A percentile compares a stretch with the other conserved stretches of the same genome.
These are phyloP conservation scores for Helicoverpa assulta DNA, from an alignment of 2,888 invertebrate genomes.

Conservation along the genomic window DNA sequence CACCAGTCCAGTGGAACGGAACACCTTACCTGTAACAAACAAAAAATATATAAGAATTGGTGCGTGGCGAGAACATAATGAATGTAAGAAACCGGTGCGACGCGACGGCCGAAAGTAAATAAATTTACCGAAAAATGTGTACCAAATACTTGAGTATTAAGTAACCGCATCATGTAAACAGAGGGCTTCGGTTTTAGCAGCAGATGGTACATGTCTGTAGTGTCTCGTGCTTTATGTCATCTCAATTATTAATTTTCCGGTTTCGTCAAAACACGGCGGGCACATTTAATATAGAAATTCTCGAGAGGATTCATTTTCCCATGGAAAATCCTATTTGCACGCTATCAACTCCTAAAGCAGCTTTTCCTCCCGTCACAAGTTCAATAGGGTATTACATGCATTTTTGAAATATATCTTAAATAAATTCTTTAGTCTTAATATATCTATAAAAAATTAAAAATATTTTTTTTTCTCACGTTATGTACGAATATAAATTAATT, in stretches of 20 bases:
- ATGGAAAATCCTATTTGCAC: no score
- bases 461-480: no score
- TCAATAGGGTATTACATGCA: no score
- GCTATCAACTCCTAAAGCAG: background rate
- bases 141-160: background rate
- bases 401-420: no score
- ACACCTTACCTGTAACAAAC: constrained; percentile 72
- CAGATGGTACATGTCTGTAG: constrained; percentile 15
- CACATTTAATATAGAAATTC: no score
- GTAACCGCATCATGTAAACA: background rate
- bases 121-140: constrained; percentile 22
- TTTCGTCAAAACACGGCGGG: no score
- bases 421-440: no score
- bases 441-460: no score
- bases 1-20: constrained; percentile 55
- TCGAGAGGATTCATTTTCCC: no score
- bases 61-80: constrained; percentile 39
- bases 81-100: constrained; percentile 39
- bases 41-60: constrained; percentile 53
- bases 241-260: background rate
- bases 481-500: no score
- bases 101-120: constrained; percentile 12
- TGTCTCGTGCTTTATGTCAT: no score
- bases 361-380: background rate
- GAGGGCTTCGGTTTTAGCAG: constrained; percentile 5